These are phyloP conservation scores for Atta texana DNA, from an alignment of 1,140 invertebrate species.

Conservation along the genomic window DNA sequence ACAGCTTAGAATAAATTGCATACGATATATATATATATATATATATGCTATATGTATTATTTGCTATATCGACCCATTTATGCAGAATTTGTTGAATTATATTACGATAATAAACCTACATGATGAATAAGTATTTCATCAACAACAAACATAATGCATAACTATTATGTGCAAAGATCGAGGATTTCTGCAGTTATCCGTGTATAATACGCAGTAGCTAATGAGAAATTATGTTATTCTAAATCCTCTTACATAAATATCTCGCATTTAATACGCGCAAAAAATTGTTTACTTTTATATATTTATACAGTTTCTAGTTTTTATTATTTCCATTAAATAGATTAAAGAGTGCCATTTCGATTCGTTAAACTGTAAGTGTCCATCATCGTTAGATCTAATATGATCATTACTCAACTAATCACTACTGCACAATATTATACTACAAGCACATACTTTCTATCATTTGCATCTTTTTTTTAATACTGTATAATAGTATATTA, in stretches of 20 bases:
- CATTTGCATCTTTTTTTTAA: background rate
- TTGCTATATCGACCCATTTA: constrained; percentile 20
- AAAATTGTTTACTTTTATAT: constrained; percentile 21
- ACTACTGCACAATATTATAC: background rate
- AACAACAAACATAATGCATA: constrained; percentile 23
- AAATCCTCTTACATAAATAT: background rate
- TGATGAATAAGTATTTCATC: background rate
- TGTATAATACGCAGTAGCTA: background rate
- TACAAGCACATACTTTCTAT: background rate
- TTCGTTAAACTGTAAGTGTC: constrained; percentile 6
- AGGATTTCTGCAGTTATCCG: constrained; percentile 8
- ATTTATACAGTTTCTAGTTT: background rate
- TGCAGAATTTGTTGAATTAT: constrained; percentile 14
- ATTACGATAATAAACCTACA: constrained; percentile 25
- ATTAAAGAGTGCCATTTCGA: background rate
- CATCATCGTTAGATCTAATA: background rate
- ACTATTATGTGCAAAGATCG: background rate
- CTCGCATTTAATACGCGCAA: background rate
- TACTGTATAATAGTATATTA: background rate
- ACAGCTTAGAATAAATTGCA: background rate
- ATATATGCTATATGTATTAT: background rate
- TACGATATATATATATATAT: background rate
- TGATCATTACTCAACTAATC: background rate
- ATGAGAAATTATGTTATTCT: constrained; percentile 38
- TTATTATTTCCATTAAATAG: constrained; percentile 12